Percentiles rank a stretch among this genome's conserved stretches.
Evolutionary conservation across 2,797 vertebrate species (phyloP).

Genomic region (Clarias platycephalus): DNA sequence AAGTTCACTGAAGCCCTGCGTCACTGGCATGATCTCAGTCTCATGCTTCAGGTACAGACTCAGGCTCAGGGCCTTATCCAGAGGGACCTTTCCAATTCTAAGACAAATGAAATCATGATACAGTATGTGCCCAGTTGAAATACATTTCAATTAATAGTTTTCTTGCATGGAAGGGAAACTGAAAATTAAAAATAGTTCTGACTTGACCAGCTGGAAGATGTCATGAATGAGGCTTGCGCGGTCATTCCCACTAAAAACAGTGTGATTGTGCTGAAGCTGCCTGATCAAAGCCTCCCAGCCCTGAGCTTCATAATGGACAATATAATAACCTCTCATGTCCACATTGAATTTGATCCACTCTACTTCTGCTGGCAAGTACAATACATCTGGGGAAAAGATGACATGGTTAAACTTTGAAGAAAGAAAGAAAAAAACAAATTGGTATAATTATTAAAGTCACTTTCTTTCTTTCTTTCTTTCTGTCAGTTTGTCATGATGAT

Average conservation of each 20-base stretch:
- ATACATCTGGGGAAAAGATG: constrained; percentile 70
- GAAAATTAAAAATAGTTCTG: constrained; percentile 21
- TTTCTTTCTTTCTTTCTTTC: not conserved
- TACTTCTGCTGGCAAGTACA: constrained; percentile 82
- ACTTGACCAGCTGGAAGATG: constrained; percentile 91
- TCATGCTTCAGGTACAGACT: constrained; percentile 85
- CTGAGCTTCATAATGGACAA: constrained; percentile 83
- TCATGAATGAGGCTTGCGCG: constrained; percentile 87
- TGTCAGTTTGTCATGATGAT: too few relatives aligned
- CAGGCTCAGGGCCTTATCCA: constrained; percentile 88
- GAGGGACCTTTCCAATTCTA: constrained; percentile 79
- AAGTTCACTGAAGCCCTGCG: constrained; percentile 83
- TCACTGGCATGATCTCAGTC: constrained; percentile 82
- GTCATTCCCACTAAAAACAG: constrained; percentile 81
- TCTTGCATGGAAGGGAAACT: not conserved
- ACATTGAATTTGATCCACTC: constrained; percentile 93
- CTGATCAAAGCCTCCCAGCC: constrained; percentile 82
- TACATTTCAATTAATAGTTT: not conserved
- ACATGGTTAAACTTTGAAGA: not conserved
- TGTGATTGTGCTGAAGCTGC: constrained; percentile 79
- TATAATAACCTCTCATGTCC: constrained; percentile 90
- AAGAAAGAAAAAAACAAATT: not conserved
- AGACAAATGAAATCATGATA: constrained; percentile 38
- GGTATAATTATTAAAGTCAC: not conserved
- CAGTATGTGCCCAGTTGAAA: not conserved